Conservation (phyloP, 2,113 vertebrate species). For the Triplophysa rosa region DNA sequence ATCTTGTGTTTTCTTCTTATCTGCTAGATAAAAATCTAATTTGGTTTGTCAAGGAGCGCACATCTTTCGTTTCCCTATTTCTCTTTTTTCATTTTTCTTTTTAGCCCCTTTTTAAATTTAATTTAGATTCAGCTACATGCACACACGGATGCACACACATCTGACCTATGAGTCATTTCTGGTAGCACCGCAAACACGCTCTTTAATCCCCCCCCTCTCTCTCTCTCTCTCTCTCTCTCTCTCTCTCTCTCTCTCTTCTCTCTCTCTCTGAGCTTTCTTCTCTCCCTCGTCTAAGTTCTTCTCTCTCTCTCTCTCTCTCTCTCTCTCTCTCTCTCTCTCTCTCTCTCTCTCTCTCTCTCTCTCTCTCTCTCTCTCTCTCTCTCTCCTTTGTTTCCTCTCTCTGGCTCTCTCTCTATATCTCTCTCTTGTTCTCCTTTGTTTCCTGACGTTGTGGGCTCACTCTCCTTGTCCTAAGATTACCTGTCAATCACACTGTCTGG, state of each 20-base stretch:
- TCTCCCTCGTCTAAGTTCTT: too few species aligned
- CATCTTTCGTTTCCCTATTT: neutral
- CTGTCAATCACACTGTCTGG: conserved; percentile 15
- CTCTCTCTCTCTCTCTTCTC: too few species aligned
- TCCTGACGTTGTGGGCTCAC: neutral
- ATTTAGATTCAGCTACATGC: conserved; percentile 15
- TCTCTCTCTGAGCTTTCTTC: too few species aligned
- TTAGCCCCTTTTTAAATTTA: neutral
- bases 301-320: neutral
- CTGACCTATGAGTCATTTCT: conserved; percentile 74
- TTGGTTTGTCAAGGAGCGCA: neutral
- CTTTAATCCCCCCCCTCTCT: neutral
- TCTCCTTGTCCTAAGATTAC: conserved; percentile 3
- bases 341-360: neutral
- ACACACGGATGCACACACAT: conserved; percentile 45
- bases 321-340: neutral
- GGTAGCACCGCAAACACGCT: neutral
- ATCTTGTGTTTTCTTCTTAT: too few species aligned
- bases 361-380: neutral
- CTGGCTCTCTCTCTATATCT: neutral
- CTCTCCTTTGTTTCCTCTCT: too few species aligned
- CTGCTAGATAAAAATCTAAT: neutral
- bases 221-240: neutral
- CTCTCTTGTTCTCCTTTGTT: neutral
- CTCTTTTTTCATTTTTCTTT: neutral